Evolutionary conservation across 2,113 vertebrate genomes (phyloP), one percentile per base, ranked within the genome.

Genomic region (Datnioides undecimradiatus): DNA sequence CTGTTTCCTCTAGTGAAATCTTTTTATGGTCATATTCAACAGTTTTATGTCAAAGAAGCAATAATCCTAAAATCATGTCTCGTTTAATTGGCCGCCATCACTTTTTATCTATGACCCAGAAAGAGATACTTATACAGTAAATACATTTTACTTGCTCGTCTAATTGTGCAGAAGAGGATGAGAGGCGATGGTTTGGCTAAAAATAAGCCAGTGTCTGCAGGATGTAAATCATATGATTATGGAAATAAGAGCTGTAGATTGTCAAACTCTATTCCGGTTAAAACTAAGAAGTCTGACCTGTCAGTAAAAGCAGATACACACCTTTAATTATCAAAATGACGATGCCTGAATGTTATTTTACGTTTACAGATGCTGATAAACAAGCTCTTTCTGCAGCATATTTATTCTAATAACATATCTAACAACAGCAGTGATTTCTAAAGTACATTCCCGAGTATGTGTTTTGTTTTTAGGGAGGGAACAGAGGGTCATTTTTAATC

Each of bases 71-170:
- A 83, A 79, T 81, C 67, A 57, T 5, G 49, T 83, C 72, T 67
- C 43, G 38, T 77, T 77, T 87, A 88, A 89, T 85, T 81, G 71
- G 76, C 55, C 45, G 43, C 52, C 48, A 54, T 80, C 82, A 66
- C 38, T 58, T 84, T 80, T 80, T 72, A 85, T 85, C 73, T 64
- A 40, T 80, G 87, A 81, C 84, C 84, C 76, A 85, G 81, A 89
- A 86, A 89, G 51, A 74, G 74, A 82, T 34, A 64, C 81, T 69
- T 69, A 46, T 60, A 79, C 54, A 33, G 51, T 66, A 78, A 87
- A 84, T 71, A 67, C 72, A 45, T 87, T 80, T 87, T 77, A 73
- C 55, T 74, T 54, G 38, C 78, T 87, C 79, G 43, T 87, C 65
- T 85, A 85, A 87, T 74, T 79, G 62, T 73, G 52, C 40, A 68